A percentile compares a stretch with the other conserved stretches of the same genome.
Conservation (phyloP, 2,113 vertebrate genomes). For the Stigmatopora argus region DNA sequence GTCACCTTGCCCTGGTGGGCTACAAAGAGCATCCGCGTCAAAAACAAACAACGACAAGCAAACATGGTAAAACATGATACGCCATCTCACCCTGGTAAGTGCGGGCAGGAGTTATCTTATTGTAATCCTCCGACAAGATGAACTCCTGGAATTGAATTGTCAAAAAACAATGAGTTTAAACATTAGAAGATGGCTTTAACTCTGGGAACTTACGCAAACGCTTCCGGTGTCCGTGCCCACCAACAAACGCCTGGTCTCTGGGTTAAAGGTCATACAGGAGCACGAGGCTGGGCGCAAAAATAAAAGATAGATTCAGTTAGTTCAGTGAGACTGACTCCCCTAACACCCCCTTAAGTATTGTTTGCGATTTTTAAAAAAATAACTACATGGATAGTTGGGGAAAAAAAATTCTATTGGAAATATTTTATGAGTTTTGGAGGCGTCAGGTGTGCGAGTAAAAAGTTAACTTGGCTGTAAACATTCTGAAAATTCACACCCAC, state of each 20-base stretch:
- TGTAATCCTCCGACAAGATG: slow-evolving; percentile 94
- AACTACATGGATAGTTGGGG: background rate
- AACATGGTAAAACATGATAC: background rate
- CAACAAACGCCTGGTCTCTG: slow-evolving; percentile 93
- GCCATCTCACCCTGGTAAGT: slow-evolving; percentile 83
- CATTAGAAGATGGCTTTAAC: background rate
- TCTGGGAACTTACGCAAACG: slow-evolving; percentile 83
- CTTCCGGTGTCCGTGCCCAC: slow-evolving; percentile 93
- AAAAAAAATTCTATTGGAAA: background rate
- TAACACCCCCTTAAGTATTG: no score
- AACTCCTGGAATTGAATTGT: slow-evolving; percentile 79
- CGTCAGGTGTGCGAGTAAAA: background rate
- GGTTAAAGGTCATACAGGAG: slow-evolving; percentile 98
- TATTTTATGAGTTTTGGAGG: background rate
- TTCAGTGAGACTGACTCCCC: no score
- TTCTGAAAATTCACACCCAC: background rate
- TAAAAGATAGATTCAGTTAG: no score
- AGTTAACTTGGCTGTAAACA: background rate
- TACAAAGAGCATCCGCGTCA: slow-evolving; percentile 48
- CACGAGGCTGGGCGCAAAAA: slow-evolving; percentile 79
- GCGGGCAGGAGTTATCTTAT: slow-evolving; percentile 88
- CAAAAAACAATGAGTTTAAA: background rate
- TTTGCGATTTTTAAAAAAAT: background rate
- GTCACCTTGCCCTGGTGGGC: slow-evolving; percentile 90
- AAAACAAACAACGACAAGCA: background rate